phyloP scores from a whole-genome alignment of 2,113 vertebrate species.

The Anarrhichthys ocellatus region DNA sequence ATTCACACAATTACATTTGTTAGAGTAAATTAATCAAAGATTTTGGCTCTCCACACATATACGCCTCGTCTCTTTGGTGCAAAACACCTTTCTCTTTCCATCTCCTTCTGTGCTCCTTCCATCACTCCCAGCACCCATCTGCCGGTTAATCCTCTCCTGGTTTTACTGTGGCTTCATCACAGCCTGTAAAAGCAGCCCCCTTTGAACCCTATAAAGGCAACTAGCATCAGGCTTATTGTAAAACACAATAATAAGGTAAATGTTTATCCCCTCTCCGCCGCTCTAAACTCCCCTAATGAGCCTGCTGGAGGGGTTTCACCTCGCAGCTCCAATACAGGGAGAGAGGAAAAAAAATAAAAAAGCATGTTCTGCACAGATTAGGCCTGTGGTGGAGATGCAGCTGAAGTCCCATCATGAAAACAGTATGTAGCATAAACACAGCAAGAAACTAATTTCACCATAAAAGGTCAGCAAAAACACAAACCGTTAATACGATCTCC shows the following conservation, averaged over 20 bases:
- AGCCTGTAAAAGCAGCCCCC: slow-evolving; percentile 90
- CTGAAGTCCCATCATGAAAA: slow-evolving; percentile 52
- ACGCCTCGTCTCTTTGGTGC: background rate
- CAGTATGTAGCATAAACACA: slow-evolving; percentile 41
- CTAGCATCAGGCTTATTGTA: slow-evolving; percentile 90
- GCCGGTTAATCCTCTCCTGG: slow-evolving; percentile 82
- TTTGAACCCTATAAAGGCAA: slow-evolving; percentile 94
- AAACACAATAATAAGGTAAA: slow-evolving; percentile 92
- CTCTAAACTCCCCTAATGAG: slow-evolving; percentile 89
- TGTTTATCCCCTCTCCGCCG: slow-evolving; percentile 89
- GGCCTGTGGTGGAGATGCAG: slow-evolving; percentile 30
- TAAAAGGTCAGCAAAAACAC: slow-evolving; percentile 30
- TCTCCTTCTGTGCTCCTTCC: background rate
- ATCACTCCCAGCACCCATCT: slow-evolving; percentile 78
- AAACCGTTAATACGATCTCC: slow-evolving; percentile 18
- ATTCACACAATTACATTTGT: background rate
- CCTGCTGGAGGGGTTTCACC: slow-evolving; percentile 85
- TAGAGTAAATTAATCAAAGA: background rate
- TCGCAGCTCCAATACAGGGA: slow-evolving; percentile 82
- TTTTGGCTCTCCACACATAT: slow-evolving; percentile 13
- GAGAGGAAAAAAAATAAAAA: slow-evolving; percentile 17
- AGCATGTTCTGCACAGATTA: slow-evolving; percentile 46
- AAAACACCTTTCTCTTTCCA: slow-evolving; percentile 2
- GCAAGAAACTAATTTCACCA: slow-evolving; percentile 42
- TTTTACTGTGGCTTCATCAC: slow-evolving; percentile 91